Evolutionary conservation across 2,797 vertebrate genomes (phyloP).

Genomic region (Miichthys miiuy): DNA sequence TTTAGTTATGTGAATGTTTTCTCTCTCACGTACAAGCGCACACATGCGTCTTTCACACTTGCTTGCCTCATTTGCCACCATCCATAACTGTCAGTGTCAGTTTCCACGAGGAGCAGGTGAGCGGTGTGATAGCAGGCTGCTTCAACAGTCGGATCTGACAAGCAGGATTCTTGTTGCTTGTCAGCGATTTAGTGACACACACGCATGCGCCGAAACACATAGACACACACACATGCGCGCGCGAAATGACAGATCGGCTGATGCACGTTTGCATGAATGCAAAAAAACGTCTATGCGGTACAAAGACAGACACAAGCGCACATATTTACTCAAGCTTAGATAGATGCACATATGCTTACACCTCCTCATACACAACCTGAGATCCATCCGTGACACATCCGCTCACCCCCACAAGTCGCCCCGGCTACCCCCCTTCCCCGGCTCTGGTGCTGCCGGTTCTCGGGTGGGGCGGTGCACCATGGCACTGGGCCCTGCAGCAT

Average conservation of each 20-base stretch:
- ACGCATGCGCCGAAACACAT: background rate
- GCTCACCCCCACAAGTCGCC: constrained; percentile 16
- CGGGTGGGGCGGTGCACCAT: constrained; percentile 39
- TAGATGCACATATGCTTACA: constrained; percentile 38
- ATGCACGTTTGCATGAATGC: constrained; percentile 31
- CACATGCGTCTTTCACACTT: constrained; percentile 52
- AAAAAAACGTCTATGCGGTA: background rate
- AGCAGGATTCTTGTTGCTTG: constrained; percentile 56
- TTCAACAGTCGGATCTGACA: constrained; percentile 63
- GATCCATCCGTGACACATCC: constrained; percentile 30
- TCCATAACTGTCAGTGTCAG: constrained; percentile 64
- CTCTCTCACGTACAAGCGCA: constrained; percentile 20
- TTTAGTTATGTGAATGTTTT: constrained; percentile 30
- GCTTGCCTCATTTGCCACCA: constrained; percentile 70
- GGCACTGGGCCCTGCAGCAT: constrained; percentile 73
- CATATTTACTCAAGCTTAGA: constrained; percentile 10
- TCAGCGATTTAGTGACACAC: constrained; percentile 58
- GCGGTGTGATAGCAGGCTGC: constrained; percentile 58
- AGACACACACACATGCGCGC: background rate
- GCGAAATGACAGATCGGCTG: constrained; percentile 41
- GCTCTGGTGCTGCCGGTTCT: constrained; percentile 36
- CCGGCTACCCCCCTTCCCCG: background rate
- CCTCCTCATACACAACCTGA: constrained; percentile 19
- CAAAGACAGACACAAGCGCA: constrained; percentile 24
- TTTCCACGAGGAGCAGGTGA: constrained; percentile 65